These are phyloP conservation scores for Tuberolachnus salignus DNA, from an alignment of 2,888 invertebrate genomes.

Conservation along the genomic window DNA sequence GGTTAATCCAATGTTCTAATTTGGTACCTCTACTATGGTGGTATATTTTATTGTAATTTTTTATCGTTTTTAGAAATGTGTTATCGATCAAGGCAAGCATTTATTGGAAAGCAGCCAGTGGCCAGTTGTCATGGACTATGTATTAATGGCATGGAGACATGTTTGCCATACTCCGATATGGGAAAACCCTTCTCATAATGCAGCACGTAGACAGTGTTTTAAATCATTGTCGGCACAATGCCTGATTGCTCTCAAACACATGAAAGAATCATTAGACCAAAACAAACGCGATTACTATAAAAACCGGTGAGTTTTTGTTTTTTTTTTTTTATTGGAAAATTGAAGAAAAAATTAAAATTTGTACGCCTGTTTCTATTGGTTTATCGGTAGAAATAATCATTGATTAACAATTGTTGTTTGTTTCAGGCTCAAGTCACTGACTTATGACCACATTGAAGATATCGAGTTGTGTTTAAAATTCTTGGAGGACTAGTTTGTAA, in stretches of 20 bases:
- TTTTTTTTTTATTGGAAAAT: too few species aligned
- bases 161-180: constrained; percentile 75
- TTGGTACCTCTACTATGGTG: neutral
- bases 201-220: constrained; percentile 74
- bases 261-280: constrained; percentile 61
- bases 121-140: constrained; percentile 75
- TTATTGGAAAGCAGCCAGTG: constrained; percentile 76
- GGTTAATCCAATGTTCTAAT: constrained; percentile 61
- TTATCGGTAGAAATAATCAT: neutral
- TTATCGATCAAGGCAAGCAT: constrained; percentile 72
- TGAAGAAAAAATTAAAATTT: neutral
- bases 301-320: neutral
- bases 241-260: constrained; percentile 68
- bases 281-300: constrained; percentile 59
- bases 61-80: constrained; percentile 63
- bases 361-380: neutral
- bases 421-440: neutral
- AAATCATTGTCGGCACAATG: constrained; percentile 71
- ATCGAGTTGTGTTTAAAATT: too few species aligned
- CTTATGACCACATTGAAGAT: too few species aligned
- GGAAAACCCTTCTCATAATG: constrained; percentile 75
- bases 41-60: constrained; percentile 42
- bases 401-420: neutral
- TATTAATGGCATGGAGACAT: constrained; percentile 74
- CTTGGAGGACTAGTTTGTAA: neutral